Evolutionary conservation across 2,113 vertebrate genomes (phyloP).

Genomic region (Seriola dumerili): DNA sequence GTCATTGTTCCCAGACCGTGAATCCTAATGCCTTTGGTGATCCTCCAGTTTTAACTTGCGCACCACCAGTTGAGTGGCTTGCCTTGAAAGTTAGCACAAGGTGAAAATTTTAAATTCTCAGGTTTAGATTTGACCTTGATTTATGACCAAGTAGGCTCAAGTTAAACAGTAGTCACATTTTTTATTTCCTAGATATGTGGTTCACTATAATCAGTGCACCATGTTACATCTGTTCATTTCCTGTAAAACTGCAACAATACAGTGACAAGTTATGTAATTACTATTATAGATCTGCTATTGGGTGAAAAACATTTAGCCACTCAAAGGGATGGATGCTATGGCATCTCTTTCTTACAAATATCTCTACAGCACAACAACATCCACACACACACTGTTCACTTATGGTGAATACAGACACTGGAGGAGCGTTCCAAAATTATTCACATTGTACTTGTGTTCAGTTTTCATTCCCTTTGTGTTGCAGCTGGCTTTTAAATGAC

Average conservation of each 20-base stretch:
- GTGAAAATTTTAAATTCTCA: neutral
- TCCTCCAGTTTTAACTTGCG: too few species aligned
- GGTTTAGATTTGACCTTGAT: neutral
- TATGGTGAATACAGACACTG: neutral
- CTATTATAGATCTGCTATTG: neutral
- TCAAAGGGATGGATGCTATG: neutral
- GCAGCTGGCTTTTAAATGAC: conserved; percentile 56
- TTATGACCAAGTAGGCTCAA: neutral
- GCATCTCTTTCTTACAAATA: too few species aligned
- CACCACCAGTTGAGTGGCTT: too few species aligned
- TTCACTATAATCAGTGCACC: neutral
- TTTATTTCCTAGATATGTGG: neutral
- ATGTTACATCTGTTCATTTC: neutral
- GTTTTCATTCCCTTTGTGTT: conserved; percentile 33
- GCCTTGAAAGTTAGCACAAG: too few species aligned
- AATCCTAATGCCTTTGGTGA: too few species aligned
- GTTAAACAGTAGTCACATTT: neutral
- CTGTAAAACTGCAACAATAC: neutral
- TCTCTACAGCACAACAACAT: too few species aligned
- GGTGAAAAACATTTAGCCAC: neutral
- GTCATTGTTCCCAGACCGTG: too few species aligned
- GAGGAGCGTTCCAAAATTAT: conserved; percentile 22
- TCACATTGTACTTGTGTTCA: conserved; percentile 29
- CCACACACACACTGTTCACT: neutral
- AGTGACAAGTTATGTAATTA: neutral